phyloP scores from a whole-genome alignment of 2,797 vertebrate genomes.

The Emys orbicularis region DNA sequence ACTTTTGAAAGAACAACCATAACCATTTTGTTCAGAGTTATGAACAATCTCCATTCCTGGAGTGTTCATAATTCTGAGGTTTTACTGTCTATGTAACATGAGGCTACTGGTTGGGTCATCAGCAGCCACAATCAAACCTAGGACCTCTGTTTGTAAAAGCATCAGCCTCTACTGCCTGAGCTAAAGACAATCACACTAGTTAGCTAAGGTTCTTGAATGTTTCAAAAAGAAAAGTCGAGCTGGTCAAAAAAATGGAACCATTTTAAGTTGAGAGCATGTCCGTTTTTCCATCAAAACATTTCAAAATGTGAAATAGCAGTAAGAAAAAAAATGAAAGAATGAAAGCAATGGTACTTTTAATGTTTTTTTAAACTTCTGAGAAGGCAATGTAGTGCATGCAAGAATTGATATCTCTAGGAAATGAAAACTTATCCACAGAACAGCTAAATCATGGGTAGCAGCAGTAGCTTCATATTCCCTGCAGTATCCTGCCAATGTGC shows the following conservation, averaged over 20 bases:
- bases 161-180: rapidly evolving
- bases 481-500: background rate
- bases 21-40: background rate
- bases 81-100: rapidly evolving
- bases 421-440: background rate
- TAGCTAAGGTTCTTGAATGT: background rate
- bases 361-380: background rate
- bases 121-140: background rate
- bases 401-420: background rate
- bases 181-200: background rate
- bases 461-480: background rate
- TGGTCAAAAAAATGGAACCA: background rate
- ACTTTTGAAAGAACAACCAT: background rate
- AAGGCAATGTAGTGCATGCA: background rate
- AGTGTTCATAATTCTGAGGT: background rate
- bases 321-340: background rate
- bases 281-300: background rate
- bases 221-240: background rate
- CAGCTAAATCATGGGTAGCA: background rate
- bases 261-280: background rate
- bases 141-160: rapidly evolving
- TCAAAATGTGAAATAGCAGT: background rate
- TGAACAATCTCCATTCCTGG: background rate
- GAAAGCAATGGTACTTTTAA: background rate
- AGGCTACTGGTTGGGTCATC: background rate